Evolutionary conservation across 2,113 vertebrate genomes (phyloP).

Genomic region (Colius striatus): DNA sequence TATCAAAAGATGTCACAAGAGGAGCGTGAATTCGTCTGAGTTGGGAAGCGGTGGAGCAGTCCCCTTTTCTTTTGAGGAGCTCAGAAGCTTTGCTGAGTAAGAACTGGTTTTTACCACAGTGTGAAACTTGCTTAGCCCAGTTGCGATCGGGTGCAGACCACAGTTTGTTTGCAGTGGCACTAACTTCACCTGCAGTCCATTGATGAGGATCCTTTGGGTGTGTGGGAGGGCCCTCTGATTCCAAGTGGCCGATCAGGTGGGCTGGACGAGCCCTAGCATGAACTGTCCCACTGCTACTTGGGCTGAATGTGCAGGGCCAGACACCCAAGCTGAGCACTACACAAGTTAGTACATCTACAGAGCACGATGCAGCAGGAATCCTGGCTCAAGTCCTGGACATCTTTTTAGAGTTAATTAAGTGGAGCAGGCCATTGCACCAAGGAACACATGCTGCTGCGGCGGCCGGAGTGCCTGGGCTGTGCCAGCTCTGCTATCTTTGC

Average conservation of each 20-base stretch:
- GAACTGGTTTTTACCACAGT: neutral
- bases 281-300: neutral
- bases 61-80: neutral
- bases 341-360: accelerated
- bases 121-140: accelerated
- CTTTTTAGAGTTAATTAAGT: neutral
- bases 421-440: slow-evolving; percentile 7
- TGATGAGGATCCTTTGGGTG: neutral
- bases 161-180: neutral
- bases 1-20: neutral
- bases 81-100: neutral
- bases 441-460: accelerated
- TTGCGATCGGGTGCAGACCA: neutral
- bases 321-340: accelerated
- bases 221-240: neutral
- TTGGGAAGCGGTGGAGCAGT: neutral
- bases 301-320: neutral
- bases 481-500: neutral
- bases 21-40: accelerated
- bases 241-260: accelerated
- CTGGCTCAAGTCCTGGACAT: neutral
- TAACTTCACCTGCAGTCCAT: accelerated
- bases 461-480: neutral
- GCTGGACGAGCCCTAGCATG: neutral
- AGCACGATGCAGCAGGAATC: slow-evolving; percentile 4